Evolutionary conservation across 2,113 vertebrate species (phyloP).

Genomic region (Atherinomorus stipes): DNA sequence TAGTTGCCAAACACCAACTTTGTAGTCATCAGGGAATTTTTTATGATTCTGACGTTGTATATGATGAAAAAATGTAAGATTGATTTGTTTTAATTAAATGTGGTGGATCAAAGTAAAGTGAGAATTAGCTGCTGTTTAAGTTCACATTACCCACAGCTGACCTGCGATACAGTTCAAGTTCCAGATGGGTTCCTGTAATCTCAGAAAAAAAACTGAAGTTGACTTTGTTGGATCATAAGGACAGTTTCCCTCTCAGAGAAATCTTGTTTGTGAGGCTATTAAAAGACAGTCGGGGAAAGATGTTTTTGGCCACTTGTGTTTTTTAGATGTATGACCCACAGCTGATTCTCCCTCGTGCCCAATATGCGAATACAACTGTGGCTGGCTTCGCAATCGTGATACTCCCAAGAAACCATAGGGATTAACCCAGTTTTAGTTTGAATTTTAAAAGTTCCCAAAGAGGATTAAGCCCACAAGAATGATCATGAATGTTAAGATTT

Average conservation of each 20-base stretch:
- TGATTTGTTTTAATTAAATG: neutral
- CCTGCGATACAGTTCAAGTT: no score
- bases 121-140: neutral
- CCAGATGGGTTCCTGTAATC: no score
- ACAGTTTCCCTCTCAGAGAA: neutral
- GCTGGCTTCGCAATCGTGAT: slow-evolving; percentile 51
- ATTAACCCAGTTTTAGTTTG: slow-evolving; percentile 64
- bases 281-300: neutral
- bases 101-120: neutral
- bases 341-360: slow-evolving; percentile 52
- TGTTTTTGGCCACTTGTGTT: slow-evolving; percentile 38
- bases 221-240: neutral
- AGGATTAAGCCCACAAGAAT: slow-evolving; percentile 47
- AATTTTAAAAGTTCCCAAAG: slow-evolving; percentile 61
- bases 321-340: slow-evolving; percentile 48
- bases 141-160: no score
- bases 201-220: no score
- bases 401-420: slow-evolving; percentile 60
- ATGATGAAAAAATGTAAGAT: neutral
- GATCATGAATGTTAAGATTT: slow-evolving; percentile 50
- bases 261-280: slow-evolving; percentile 21
- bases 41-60: neutral
- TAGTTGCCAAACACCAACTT: neutral
- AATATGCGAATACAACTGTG: slow-evolving; percentile 45
- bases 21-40: neutral